Conservation (phyloP, 2,888 invertebrate genomes). For the Entomobrya proxima region DNA sequence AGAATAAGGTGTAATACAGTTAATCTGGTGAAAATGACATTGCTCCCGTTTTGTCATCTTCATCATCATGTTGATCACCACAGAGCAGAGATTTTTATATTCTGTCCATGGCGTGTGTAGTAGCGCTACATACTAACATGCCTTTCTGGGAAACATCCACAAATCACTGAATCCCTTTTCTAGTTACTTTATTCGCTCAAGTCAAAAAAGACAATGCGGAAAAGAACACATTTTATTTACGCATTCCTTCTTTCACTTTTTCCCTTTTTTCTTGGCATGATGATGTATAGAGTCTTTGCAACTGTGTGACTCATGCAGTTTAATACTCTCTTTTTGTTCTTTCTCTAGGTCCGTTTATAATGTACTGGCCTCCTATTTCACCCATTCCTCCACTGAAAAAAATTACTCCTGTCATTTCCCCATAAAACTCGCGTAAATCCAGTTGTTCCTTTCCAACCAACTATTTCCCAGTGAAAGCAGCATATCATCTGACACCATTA, state of each 20-base stretch:
- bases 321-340: no score
- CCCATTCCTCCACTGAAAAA: background rate
- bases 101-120: background rate
- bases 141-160: no score
- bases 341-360: background rate
- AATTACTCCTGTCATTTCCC: slow-evolving; percentile 24
- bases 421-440: slow-evolving; percentile 27
- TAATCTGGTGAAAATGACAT: slow-evolving; percentile 51
- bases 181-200: background rate
- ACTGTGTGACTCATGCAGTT: no score
- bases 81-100: background rate
- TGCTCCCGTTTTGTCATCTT: slow-evolving; percentile 41
- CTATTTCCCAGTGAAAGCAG: background rate
- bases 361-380: background rate
- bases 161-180: background rate
- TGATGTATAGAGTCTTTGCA: slow-evolving; percentile 3
- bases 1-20: slow-evolving; percentile 10
- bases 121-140: slow-evolving; percentile 17
- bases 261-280: background rate
- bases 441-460: background rate
- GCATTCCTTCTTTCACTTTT: background rate
- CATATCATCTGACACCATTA: background rate
- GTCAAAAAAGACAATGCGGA: no score
- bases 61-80: slow-evolving; percentile 11
- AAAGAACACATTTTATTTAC: background rate